Evolutionary conservation across 2,888 invertebrate species (phyloP), one percentile per base, ranked within the genome.

Genomic region (Zygaena filipendulae): DNA sequence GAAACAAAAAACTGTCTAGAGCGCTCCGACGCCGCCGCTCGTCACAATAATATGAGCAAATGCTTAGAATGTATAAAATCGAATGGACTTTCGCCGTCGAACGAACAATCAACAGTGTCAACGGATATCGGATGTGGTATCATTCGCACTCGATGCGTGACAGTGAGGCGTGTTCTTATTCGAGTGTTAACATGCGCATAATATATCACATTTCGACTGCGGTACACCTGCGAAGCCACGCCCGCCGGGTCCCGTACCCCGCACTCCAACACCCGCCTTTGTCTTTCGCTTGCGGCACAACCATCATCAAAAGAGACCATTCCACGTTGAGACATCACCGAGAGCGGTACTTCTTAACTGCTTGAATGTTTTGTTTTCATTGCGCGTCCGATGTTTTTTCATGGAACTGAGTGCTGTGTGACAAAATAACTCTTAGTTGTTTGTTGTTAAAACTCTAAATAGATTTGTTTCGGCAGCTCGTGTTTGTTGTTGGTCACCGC

Each of bases 121-220:
- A n/a, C 45, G 49, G 45, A 53, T 48, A 54, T 45, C 41, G 50
- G 30, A 32, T 48, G 39, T 40, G 43, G 35, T n/a, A n/a, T n/a
- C n/a, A n/a, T n/a, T n/a, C n/a, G n/a, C n/a, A n/a, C n/a, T 33
- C 23, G 30, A 21, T 52, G 53, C 66, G 63, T 69, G 72, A 74
- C 72, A 68, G 54, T 61, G 57, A 77, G 77, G 77, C 75, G 77
- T 72, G 72, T 71, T 59, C 63, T 45, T 45, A 43, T 41, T 16
- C 41, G 42, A 62, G 69, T 71, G 72, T 66, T 70, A 72, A 70
- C 67, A 68, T 66, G 68, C 64, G 71, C 69, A 72, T 75, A n/a
- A n/a, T n/a, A 74, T 61, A 70, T 75, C 72, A 74, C 60, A 49
- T 60, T 64, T 62, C 58, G 59, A 52, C 45, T 45, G 7, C 59